Percentiles rank a stretch among this genome's conserved stretches.
These are phyloP conservation scores for Thermophis baileyi DNA, from an alignment of 2,113 vertebrate genomes.

Conservation along the genomic window DNA sequence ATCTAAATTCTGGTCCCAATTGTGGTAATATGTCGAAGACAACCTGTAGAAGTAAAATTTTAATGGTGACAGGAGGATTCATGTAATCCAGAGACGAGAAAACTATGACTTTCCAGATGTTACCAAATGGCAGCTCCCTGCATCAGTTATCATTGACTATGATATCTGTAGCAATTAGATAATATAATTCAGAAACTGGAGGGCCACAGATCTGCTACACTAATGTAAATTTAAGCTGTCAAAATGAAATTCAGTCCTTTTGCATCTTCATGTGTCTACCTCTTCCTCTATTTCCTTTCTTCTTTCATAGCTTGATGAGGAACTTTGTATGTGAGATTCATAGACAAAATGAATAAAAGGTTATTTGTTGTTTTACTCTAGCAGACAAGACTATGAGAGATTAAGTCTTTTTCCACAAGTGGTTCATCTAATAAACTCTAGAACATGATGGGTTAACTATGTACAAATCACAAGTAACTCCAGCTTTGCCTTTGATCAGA, in stretches of 20 bases:
- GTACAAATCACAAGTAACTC: no score
- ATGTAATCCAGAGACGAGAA: background rate
- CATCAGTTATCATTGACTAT: background rate
- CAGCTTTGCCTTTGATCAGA: no score
- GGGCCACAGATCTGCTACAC: background rate
- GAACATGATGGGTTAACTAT: no score
- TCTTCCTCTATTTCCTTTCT: conserved; percentile 10
- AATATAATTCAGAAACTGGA: background rate
- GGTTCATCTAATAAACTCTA: no score
- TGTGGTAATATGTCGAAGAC: no score
- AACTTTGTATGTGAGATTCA: background rate
- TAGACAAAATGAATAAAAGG: background rate
- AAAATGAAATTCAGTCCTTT: background rate
- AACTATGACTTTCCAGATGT: background rate
- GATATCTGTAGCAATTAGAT: background rate
- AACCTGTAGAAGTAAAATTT: background rate
- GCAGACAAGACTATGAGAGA: no score
- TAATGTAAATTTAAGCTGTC: background rate
- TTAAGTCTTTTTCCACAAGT: no score
- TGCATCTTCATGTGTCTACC: background rate
- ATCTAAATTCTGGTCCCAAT: background rate
- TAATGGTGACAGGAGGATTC: background rate
- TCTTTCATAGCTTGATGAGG: background rate
- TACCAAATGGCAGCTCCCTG: background rate
- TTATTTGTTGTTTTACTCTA: no score